Evolutionary conservation across 2,888 invertebrate species (phyloP), one percentile per base, ranked within the genome.

Genomic region (Miltochrista miniata): DNA sequence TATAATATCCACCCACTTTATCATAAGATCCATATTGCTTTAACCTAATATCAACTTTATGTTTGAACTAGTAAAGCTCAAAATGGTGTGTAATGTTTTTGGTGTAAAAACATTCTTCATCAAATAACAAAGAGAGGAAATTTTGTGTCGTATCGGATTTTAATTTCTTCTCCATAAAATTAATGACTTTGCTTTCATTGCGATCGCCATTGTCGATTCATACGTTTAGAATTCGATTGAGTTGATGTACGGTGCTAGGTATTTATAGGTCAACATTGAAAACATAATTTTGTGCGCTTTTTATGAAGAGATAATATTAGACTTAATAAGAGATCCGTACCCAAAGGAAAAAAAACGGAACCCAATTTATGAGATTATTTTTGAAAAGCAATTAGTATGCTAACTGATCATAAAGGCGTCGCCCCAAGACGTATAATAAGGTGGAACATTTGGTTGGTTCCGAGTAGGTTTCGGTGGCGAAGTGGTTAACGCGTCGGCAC

Each of bases 81-180:
- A 37, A 70, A 46, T 73, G 4, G n/a, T 14, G 10, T 43, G 51
- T 1, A 18, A 1, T 2, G 0, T 9, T 1, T 14, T 15, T 0
- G 8, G 42, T 47, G 51, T 60, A 76, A 72, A 63, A 69, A 69
- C 68, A 63, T 62, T 68, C 71, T 69, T 53, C 54, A 62, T 65
- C 57, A 67, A 61, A 56, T 52, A 65, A 50, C 70, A 68, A 68
- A 70, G 77, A 77, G 85, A 80, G 85, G 87, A 85, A 68, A 68
- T 68, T 89, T 88, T 87, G 87, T 87, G 87, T 88, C 85, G 90
- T 90, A 90, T 90, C 86, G 87, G 87, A 85, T 88, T 90, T 90
- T 89, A 89, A 90, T 90, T 90, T 89, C 88, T 89, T 75, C 75
- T 81, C 68, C 72, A 75, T 74, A 79, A 84, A 89, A 90, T 89